These are phyloP conservation scores for Ficedula albicollis DNA, from an alignment of 2,797 vertebrate species.

Conservation along the genomic window DNA sequence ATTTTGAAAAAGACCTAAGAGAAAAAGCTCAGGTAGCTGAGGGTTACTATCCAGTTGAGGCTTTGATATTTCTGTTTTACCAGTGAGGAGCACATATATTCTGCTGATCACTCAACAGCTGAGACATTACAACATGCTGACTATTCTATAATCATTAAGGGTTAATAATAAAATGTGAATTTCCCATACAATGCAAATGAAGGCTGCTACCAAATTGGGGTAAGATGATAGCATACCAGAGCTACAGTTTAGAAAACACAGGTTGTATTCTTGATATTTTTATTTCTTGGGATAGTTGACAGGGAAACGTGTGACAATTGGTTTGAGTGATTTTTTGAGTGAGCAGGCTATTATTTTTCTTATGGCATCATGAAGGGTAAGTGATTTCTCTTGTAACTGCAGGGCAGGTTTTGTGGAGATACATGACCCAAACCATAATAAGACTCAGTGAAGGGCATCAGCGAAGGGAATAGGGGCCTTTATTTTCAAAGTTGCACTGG, in stretches of 20 bases:
- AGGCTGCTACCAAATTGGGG: background rate
- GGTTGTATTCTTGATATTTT: background rate
- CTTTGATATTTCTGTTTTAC: background rate
- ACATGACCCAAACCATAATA: constrained; percentile 27
- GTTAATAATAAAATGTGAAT: background rate
- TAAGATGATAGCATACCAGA: background rate
- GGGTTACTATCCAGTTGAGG: background rate
- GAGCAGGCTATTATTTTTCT: constrained; percentile 26
- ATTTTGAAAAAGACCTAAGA: background rate
- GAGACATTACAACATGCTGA: background rate
- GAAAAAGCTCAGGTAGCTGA: background rate
- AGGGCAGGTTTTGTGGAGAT: constrained; percentile 42
- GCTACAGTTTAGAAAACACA: background rate
- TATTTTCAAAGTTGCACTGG: background rate
- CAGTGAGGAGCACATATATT: background rate
- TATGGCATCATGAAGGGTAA: constrained; percentile 3
- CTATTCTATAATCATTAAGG: background rate
- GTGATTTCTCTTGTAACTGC: constrained; percentile 39
- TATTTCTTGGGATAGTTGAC: background rate
- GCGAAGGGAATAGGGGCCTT: background rate
- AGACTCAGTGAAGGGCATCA: constrained; percentile 8
- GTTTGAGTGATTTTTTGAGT: constrained; percentile 30
- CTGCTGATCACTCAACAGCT: background rate
- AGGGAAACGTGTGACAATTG: background rate
- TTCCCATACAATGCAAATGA: background rate